A percentile compares a stretch with the other conserved stretches of the same genome.
These are phyloP conservation scores for Thaleichthys pacificus DNA, from an alignment of 2,797 vertebrate genomes.

Conservation along the genomic window DNA sequence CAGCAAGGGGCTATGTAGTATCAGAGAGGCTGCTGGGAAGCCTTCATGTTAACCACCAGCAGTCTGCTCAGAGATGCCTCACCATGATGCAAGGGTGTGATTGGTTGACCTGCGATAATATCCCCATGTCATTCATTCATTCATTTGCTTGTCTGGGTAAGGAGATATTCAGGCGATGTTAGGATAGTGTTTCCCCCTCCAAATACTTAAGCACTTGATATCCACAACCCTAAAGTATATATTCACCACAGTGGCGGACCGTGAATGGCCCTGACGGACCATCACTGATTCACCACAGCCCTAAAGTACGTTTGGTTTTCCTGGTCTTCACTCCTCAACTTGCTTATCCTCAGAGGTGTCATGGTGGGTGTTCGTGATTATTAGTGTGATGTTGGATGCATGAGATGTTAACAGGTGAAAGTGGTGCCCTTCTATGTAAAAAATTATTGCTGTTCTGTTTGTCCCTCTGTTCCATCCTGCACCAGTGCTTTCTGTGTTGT, in stretches of 20 bases:
- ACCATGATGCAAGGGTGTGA: background rate
- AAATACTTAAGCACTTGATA: background rate
- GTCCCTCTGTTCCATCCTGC: background rate
- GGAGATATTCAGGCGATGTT: background rate
- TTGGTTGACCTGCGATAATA: slow-evolving; percentile 8
- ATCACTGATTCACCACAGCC: no score
- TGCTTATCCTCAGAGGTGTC: background rate
- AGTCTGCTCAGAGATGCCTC: slow-evolving; percentile 2
- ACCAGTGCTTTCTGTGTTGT: background rate
- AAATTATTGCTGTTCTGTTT: slow-evolving; percentile 16
- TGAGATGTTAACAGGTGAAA: slow-evolving; percentile 1
- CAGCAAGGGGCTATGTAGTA: slow-evolving; percentile 25
- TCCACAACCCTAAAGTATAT: background rate
- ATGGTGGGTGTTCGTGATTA: background rate
- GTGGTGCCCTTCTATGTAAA: slow-evolving; percentile 1
- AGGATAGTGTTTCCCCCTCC: background rate
- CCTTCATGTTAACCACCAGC: slow-evolving; percentile 40
- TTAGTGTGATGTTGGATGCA: background rate
- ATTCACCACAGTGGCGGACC: no score
- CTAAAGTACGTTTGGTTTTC: background rate
- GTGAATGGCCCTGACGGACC: no score
- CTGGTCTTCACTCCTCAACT: background rate
- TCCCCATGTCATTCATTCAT: slow-evolving; percentile 12
- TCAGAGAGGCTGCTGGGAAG: slow-evolving; percentile 28
- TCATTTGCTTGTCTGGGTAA: slow-evolving; percentile 3